phyloP scores from a whole-genome alignment of 2,797 vertebrate species.

The Etheostoma perlongum region DNA sequence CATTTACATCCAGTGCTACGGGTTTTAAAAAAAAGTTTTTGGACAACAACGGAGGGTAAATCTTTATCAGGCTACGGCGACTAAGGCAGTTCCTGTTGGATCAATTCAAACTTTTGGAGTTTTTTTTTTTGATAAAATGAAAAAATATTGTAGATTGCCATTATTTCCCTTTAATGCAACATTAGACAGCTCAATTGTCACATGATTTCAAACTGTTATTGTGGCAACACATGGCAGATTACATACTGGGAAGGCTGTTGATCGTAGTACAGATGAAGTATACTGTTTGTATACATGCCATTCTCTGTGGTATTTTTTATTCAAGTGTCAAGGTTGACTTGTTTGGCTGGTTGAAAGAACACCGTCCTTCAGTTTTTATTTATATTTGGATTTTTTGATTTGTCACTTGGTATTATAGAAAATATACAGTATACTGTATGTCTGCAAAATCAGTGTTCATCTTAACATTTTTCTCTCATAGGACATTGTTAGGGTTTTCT shows the following conservation, averaged over 20 bases:
- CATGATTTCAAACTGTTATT: neutral
- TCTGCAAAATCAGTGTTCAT: conserved; percentile 3
- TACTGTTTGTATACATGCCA: neutral
- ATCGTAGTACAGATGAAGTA: neutral
- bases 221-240: neutral
- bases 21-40: no score
- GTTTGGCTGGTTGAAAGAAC: neutral
- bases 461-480: conserved; percentile 19
- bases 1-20: neutral
- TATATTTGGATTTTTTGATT: neutral
- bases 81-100: neutral
- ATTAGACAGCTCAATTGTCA: neutral
- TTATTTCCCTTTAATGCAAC: conserved; percentile 8
- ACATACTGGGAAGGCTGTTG: neutral
- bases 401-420: neutral
- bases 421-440: neutral
- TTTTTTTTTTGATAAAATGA: neutral
- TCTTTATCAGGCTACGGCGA: neutral
- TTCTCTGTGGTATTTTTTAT: neutral
- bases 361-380: neutral
- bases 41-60: neutral
- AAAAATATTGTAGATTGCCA: neutral
- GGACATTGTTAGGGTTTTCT: conserved; percentile 58
- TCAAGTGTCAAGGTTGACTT: conserved; percentile 7
- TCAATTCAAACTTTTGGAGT: neutral